Conservation (phyloP, 2,113 vertebrate genomes). For the Camelus bactrianus region DNA sequence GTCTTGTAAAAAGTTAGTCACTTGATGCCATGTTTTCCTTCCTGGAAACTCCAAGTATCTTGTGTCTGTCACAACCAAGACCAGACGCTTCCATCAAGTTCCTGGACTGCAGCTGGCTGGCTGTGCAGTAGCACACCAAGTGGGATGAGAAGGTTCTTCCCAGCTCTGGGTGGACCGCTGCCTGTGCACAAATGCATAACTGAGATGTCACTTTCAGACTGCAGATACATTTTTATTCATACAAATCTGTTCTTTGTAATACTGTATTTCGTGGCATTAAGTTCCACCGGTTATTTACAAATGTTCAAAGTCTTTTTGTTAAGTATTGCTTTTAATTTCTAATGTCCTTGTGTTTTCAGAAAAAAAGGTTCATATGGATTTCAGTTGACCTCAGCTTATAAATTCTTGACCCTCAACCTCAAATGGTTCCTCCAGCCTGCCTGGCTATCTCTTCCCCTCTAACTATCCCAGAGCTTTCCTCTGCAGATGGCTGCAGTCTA, state of each 20-base stretch:
- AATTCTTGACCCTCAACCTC: neutral
- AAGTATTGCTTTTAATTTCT: constrained; percentile 70
- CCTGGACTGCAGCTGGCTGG: constrained; percentile 55
- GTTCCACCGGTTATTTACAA: constrained; percentile 67
- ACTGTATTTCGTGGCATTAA: constrained; percentile 65
- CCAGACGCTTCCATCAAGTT: neutral
- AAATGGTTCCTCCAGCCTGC: neutral
- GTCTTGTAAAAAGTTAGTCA: neutral
- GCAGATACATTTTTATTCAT: neutral
- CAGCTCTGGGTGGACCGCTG: constrained; percentile 59
- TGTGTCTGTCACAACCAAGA: neutral
- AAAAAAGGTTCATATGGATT: neutral
- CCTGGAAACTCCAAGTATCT: neutral
- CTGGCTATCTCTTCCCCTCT: neutral
- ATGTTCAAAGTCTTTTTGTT: constrained; percentile 65
- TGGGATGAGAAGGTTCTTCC: constrained; percentile 62
- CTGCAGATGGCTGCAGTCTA: neutral
- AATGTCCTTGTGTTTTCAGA: constrained; percentile 47
- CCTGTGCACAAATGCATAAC: constrained; percentile 56
- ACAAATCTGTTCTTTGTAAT: constrained; percentile 57
- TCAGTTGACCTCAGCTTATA: neutral
- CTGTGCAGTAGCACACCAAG: constrained; percentile 65
- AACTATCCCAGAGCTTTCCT: neutral
- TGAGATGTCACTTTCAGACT: neutral
- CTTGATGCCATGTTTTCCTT: neutral